Conservation (phyloP, 1,140 invertebrate genomes). For the Neodiprion lecontei region DNA sequence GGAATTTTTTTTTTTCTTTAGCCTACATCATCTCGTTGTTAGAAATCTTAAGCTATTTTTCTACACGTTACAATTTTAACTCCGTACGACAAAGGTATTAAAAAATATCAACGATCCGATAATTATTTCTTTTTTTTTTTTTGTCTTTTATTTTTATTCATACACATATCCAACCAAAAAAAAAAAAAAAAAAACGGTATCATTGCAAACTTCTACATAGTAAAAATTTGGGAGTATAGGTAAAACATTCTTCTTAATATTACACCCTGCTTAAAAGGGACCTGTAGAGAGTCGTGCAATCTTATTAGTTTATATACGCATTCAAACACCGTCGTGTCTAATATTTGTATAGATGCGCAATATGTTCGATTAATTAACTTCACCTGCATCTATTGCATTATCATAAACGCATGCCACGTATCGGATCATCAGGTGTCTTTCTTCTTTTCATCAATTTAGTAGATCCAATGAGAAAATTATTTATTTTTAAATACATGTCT, state of each 20-base stretch:
- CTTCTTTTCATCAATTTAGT: no score
- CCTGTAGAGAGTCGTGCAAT: constrained; percentile 49
- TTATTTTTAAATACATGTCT: no score
- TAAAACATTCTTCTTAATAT: constrained; percentile 34
- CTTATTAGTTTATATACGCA: constrained; percentile 23
- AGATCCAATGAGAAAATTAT: no score
- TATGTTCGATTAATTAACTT: no score
- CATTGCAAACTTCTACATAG: constrained; percentile 49
- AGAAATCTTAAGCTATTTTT: no score
- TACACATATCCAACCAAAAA: constrained; percentile 1
- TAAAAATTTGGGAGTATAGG: constrained; percentile 39
- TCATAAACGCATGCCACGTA: no score
- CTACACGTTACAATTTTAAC: no score
- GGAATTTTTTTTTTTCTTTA: no score
- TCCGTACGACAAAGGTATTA: background rate
- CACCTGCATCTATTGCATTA: no score
- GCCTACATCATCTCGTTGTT: no score
- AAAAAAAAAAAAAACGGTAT: no score
- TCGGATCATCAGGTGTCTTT: no score
- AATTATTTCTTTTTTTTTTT: constrained; percentile 14
- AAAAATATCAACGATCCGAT: background rate
- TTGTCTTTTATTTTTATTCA: constrained; percentile 26
- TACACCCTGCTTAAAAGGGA: constrained; percentile 50
- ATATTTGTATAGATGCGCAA: background rate
- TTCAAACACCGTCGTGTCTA: background rate